Base-by-base conservation (phyloP, 53 echinoderm and acorn worm genomes). In the Holothuria leucospilota region DNA sequence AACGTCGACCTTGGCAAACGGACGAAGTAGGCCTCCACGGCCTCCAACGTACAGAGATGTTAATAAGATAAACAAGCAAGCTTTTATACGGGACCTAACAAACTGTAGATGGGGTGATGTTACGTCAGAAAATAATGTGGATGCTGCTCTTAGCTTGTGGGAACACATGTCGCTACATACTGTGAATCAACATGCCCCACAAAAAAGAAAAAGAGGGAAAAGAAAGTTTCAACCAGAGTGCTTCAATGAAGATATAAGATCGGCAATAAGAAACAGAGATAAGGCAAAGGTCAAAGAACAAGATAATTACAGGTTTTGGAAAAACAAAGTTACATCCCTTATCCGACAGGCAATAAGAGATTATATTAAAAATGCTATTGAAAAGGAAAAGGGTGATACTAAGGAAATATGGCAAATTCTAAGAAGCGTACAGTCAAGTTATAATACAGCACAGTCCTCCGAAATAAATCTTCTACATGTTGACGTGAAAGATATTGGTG, bases 241-340 rank as follows among this genome's bases (percentile, higher is more conserved):
- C 5, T 42, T 42, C 42, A 29, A 28, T 16, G 69, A 28, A 69
- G 69, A 69, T 69, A 24, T 69, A 69, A 69, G 69, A 69, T 28
- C 69, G 8, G 69, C 69, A 69, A 69, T 69, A 69, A 29, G 69
- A 29, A 69, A 69, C 18, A 69, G 29, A 69, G 69, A 69, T 69
- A 27, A 29, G 14, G 9, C 69, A 69, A 69, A 69, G 69, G 26
- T 26, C 14, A 69, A 28, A 26, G 29, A 28, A 69, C 69, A 69
- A 27, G 26, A 69, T 7, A 14, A 9, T 7, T 27, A 69, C 69
- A 7, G 69, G 69, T 69, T 27, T 27, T 29, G 30, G 30, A 69
- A 14, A 29, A 69, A 69, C 69, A 69, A 69, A 69, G 29, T 27
- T 29, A 69, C 18, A 26, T 38, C 18, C n/a, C n/a, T n/a, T n/a